Base-by-base conservation (phyloP, 2,797 vertebrate genomes). In the Cynopterus sphinx region DNA sequence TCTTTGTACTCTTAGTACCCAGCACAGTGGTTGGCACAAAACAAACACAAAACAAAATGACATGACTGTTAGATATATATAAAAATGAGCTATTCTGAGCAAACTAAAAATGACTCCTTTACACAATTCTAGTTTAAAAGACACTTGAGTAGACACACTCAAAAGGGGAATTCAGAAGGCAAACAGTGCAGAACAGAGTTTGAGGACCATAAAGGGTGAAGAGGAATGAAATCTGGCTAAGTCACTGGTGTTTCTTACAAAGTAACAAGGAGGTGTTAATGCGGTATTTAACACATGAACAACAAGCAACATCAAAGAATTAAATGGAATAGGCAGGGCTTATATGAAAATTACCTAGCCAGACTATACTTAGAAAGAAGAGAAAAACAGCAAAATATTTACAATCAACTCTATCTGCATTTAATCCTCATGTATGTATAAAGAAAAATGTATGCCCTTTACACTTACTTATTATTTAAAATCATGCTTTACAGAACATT, bases 281-380 rank as follows among this genome's bases (percentile, higher is more conserved):
- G 55, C 96, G 87, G 41, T 57, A 36, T 84, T 96, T 97, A 94
- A 84, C 91, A 95, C 65, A 94, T 55, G 43, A 87, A 83, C 73
- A 90, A 55, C 68, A 96, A 92, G 59, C 84, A 85, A 90, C 17
- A 92, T 43, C 84, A 94, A 89, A 94, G 84, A 95, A 94, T 87
- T 67, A 91, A 92, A 67, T 74, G 81, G 55, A 90, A 46, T 21
- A 46, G 75, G 79, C 73, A 94, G 22, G 43, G 71, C 84, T 84
- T 90, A 33, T 90, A 43, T 31, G 31, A 87, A 93, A 93, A 94
- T 89, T 84, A 86, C 73, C 68, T 71, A 74, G 22, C 11, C 28
- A 41, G 19, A 13, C 43, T 93, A 61, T 71, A 67, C 77, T 95
- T 73, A 96, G 73, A n/a, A 94, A 51, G 24, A 63, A 77, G 73